Percentiles rank a stretch among this genome's conserved stretches.
phyloP scores from a whole-genome alignment of 2,888 invertebrate species.

The Chaetogeoica ovagalla region DNA sequence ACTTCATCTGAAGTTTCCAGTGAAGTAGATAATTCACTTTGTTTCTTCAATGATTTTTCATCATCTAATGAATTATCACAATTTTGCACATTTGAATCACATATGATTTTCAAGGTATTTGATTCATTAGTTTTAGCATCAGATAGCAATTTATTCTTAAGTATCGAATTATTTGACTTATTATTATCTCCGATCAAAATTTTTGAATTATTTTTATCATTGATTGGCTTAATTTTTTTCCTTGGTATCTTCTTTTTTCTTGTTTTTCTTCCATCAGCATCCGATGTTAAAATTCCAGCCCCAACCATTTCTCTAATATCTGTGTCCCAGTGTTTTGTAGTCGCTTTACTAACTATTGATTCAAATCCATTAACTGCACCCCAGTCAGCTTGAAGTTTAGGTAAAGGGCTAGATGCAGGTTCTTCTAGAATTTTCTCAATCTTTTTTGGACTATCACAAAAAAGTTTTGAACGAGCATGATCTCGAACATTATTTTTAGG shows the following conservation, averaged over 20 bases:
- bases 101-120: not conserved
- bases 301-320: constrained; percentile 48
- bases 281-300: constrained; percentile 41
- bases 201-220: constrained; percentile 15
- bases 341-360: constrained; percentile 36
- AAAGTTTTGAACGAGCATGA: constrained; percentile 47
- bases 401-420: constrained; percentile 27
- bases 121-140: not conserved
- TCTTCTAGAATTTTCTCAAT: constrained; percentile 28
- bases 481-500: constrained; percentile 27
- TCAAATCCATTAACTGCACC: constrained; percentile 47
- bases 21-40: no score
- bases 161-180: not conserved
- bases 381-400: constrained; percentile 49
- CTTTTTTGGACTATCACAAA: constrained; percentile 29
- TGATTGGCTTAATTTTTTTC: constrained; percentile 24
- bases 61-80: not conserved
- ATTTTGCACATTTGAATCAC: not conserved
- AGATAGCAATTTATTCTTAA: not conserved
- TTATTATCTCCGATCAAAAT: not conserved
- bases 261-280: constrained; percentile 43
- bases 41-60: not conserved
- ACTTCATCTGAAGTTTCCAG: no score
- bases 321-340: constrained; percentile 28
- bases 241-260: constrained; percentile 39